Percentiles rank a stretch among this genome's conserved stretches.
These are phyloP conservation scores for Sceloporus tristichus DNA, from an alignment of 2,113 vertebrate species.

Conservation along the genomic window DNA sequence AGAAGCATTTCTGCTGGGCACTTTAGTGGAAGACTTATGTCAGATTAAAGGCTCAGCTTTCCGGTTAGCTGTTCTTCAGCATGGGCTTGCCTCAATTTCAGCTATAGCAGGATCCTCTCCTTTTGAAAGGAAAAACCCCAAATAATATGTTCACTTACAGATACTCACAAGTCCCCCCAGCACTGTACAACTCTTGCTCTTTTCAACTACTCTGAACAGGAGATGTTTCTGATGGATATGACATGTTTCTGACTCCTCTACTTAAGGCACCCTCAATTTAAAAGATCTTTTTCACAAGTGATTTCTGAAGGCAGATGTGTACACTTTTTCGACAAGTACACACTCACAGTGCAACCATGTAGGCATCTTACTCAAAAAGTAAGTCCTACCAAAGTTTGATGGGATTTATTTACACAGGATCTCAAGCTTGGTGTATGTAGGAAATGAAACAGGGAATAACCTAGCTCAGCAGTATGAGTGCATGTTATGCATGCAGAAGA, in stretches of 20 bases:
- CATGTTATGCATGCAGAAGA: neutral
- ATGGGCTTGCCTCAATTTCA: neutral
- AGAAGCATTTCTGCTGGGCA: neutral
- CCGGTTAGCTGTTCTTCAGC: neutral
- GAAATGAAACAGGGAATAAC: neutral
- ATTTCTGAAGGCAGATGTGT: neutral
- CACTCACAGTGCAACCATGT: neutral
- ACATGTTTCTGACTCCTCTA: neutral
- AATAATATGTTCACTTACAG: neutral
- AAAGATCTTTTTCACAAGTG: neutral
- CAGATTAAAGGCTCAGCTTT: slow-evolving; percentile 16
- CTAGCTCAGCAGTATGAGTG: neutral
- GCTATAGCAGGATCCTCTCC: neutral
- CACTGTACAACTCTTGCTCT: neutral
- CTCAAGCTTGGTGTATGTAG: neutral
- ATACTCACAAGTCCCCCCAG: neutral
- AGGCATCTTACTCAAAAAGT: neutral
- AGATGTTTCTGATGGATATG: neutral
- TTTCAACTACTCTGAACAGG: neutral
- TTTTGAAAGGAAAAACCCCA: neutral
- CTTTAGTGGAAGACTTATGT: slow-evolving; percentile 7
- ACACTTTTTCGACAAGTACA: neutral
- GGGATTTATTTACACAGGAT: too few relatives aligned
- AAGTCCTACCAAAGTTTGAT: neutral
- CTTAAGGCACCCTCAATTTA: neutral